Conservation (phyloP, 2,113 vertebrate species). For the Tupaia chinensis region DNA sequence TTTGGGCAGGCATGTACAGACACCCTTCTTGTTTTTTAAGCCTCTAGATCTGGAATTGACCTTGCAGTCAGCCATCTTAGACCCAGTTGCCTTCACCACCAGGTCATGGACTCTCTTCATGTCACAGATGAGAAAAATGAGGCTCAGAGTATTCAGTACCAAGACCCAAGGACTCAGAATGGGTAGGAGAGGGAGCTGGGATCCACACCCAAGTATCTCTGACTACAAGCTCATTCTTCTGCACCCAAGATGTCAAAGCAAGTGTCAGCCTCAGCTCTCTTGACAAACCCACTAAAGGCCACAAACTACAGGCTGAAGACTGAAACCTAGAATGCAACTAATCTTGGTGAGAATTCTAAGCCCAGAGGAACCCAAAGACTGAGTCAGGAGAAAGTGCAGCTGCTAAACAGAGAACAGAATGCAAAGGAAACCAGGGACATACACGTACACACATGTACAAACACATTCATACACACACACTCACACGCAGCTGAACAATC, state of each 20-base stretch:
- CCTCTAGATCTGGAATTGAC: too few species aligned
- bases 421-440: neutral
- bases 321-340: neutral
- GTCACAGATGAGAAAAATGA: neutral
- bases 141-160: neutral
- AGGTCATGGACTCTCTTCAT: neutral
- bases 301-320: accelerated
- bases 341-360: constrained; percentile 2
- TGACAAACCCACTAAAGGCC: neutral
- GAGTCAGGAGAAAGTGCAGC: neutral
- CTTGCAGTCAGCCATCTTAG: too few species aligned
- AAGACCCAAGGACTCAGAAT: neutral
- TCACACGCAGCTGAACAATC: neutral
- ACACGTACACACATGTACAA: neutral
- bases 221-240: neutral
- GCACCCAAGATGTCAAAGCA: neutral
- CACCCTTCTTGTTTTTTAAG: too few species aligned
- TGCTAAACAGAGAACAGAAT: neutral
- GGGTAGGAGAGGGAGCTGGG: neutral
- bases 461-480: neutral
- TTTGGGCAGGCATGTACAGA: too few species aligned
- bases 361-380: neutral
- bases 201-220: accelerated
- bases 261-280: neutral
- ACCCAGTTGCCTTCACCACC: too few species aligned